Percentiles rank a stretch among this genome's conserved stretches.
Evolutionary conservation across 2,797 vertebrate genomes (phyloP).

Genomic region (Phyllotis vaccarum): DNA sequence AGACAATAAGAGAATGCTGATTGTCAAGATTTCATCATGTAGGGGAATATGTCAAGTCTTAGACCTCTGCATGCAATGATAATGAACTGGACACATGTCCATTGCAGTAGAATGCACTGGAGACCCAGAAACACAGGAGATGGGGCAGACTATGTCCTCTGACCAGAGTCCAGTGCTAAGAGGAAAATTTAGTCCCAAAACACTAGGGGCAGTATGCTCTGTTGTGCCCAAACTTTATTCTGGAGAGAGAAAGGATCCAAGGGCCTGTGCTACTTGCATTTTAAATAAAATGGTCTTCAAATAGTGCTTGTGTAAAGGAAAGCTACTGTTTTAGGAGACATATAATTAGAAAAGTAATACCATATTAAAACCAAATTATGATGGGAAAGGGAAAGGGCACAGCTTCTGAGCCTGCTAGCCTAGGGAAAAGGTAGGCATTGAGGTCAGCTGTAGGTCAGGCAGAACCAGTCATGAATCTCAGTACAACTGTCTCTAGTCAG

Average conservation of each 20-base stretch:
- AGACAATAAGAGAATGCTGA: neutral
- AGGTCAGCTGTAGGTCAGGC: neutral
- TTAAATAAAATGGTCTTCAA: neutral
- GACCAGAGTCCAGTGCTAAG: neutral
- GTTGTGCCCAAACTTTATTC: neutral
- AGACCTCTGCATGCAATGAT: neutral
- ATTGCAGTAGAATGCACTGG: neutral
- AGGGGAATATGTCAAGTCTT: neutral
- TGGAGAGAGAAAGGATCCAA: neutral
- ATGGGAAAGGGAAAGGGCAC: neutral
- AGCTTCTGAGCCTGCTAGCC: neutral
- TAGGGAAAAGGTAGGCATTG: neutral
- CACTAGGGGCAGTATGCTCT: neutral
- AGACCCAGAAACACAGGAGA: neutral
- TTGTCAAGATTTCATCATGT: neutral
- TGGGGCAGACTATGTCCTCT: neutral
- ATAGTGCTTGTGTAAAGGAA: slow-evolving; percentile 11
- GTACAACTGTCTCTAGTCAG: neutral
- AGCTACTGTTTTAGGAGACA: slow-evolving; percentile 35
- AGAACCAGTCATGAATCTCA: neutral
- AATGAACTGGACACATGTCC: neutral
- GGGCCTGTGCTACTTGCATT: neutral
- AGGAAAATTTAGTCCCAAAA: neutral
- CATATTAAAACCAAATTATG: slow-evolving; percentile 11
- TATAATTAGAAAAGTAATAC: slow-evolving; percentile 17